Conservation (phyloP, 2,113 vertebrate species). For the Semicossyphus pulcher region DNA sequence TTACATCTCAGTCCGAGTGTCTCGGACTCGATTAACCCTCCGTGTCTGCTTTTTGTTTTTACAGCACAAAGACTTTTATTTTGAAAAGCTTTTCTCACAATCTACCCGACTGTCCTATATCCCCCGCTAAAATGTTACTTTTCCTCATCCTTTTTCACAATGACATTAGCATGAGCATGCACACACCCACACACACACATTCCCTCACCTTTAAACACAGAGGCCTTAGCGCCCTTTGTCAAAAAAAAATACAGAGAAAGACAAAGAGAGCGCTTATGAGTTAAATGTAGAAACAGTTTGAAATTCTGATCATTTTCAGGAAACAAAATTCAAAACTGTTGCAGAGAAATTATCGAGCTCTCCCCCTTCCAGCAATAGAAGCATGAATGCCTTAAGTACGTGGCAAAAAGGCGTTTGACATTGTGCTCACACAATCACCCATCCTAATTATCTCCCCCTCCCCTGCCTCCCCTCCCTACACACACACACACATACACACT, state of each 20-base stretch:
- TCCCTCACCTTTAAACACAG: slow-evolving; percentile 25
- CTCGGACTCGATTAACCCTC: slow-evolving; percentile 35
- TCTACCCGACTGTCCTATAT: slow-evolving; percentile 4
- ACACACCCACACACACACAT: background rate
- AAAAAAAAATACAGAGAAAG: too few species aligned
- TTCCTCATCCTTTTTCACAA: background rate
- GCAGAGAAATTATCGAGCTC: background rate
- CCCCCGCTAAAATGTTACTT: background rate
- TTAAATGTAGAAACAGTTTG: slow-evolving; percentile 5
- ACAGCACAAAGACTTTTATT: background rate
- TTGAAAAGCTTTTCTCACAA: background rate
- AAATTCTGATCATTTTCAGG: background rate
- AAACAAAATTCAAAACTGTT: background rate
- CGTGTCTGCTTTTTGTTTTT: background rate
- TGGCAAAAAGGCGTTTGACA: slow-evolving; percentile 48
- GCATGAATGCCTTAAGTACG: slow-evolving; percentile 23
- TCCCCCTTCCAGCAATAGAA: background rate
- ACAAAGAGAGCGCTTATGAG: background rate
- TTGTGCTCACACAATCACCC: slow-evolving; percentile 41
- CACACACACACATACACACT: background rate
- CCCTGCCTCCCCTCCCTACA: background rate
- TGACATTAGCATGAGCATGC: background rate
- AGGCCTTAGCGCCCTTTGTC: slow-evolving; percentile 16
- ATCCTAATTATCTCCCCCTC: slow-evolving; percentile 56
- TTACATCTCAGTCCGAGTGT: slow-evolving; percentile 26